A percentile compares a stretch with the other conserved stretches of the same genome.
Conservation (phyloP, 1,140 invertebrate species). For the Nephila pilipes region DNA sequence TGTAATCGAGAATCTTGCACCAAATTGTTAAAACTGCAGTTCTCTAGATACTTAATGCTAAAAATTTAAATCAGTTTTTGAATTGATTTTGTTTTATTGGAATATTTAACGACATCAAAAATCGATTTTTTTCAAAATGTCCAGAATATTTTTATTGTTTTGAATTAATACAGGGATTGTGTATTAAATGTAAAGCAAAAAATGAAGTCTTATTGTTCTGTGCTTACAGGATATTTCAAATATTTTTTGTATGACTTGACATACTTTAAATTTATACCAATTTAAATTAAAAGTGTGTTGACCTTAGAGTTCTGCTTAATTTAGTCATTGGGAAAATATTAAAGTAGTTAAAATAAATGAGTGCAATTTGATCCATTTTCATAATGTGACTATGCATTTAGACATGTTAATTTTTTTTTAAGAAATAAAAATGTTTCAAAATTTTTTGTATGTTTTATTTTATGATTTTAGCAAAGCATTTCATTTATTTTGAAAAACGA, state of each 20-base stretch:
- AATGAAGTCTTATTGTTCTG: no score
- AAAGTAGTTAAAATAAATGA: not conserved
- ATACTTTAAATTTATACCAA: no score
- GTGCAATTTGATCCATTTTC: constrained; percentile 9
- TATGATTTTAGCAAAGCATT: no score
- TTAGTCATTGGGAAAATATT: not conserved
- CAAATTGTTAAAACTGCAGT: not conserved
- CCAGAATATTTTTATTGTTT: no score
- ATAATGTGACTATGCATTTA: not conserved
- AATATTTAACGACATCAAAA: no score
- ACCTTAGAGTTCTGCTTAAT: not conserved
- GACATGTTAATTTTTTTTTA: not conserved
- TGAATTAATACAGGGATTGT: no score
- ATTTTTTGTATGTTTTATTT: not conserved
- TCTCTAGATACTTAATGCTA: not conserved
- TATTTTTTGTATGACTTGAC: no score
- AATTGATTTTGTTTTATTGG: not conserved
- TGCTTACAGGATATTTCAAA: no score
- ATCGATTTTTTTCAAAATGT: no score
- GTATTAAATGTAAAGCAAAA: no score
- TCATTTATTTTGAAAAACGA: no score
- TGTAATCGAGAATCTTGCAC: not conserved
- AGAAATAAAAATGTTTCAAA: not conserved
- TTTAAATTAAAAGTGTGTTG: not conserved
- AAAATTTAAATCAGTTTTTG: not conserved